phyloP scores from a whole-genome alignment of 2,797 vertebrate genomes.

The Eulemur mongoz region DNA sequence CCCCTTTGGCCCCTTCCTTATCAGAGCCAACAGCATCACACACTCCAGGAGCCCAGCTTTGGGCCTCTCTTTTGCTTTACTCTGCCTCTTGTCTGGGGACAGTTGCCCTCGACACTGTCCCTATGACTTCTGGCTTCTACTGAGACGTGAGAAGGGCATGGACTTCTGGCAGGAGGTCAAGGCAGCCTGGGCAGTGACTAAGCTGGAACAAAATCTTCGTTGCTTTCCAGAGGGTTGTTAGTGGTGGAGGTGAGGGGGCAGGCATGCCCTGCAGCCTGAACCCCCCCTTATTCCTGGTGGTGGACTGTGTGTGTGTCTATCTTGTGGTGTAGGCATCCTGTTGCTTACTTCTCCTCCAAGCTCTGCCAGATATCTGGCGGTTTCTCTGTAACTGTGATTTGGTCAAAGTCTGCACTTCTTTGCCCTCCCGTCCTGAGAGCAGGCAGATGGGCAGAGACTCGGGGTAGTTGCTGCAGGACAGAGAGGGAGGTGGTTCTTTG shows the following conservation, averaged over 20 bases:
- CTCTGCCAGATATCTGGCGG: background rate
- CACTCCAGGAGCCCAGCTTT: background rate
- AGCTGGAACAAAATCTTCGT: background rate
- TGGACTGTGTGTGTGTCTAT: too few relatives aligned
- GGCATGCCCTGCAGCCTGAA: background rate
- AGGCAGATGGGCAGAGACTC: background rate
- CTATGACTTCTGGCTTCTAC: background rate
- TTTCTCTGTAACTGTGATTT: background rate
- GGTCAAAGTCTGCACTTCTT: background rate
- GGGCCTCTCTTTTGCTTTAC: background rate
- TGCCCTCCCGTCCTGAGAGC: background rate
- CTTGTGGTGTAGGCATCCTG: background rate
- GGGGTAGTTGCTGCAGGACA: background rate
- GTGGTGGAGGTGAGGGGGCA: background rate
- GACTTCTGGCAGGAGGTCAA: background rate
- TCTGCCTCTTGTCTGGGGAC: background rate
- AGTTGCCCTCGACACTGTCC: background rate
- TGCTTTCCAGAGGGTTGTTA: background rate
- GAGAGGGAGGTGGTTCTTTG: background rate
- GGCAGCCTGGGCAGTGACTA: background rate
- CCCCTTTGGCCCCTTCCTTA: background rate
- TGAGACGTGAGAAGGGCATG: background rate
- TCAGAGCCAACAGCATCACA: background rate
- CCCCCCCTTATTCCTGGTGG: background rate
- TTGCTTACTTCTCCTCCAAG: background rate